phyloP scores from a whole-genome alignment of 64 coral and sea anemone genomes.

The Anthopleura sola region DNA sequence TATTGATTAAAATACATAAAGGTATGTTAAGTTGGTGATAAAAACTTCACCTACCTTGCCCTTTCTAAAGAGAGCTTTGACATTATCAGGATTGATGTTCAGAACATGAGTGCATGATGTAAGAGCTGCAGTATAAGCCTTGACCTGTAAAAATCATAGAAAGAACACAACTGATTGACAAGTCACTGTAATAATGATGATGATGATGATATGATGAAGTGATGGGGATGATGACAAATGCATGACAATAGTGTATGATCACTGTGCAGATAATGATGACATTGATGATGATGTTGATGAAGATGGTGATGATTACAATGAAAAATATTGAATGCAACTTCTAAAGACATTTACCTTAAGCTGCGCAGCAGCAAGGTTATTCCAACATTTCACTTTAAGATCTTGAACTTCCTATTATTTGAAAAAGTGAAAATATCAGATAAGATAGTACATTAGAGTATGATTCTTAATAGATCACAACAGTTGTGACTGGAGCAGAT shows the following conservation, averaged over 20 bases:
- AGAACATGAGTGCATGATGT: conserved; percentile 74
- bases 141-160: conserved; percentile 34
- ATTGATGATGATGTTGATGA: too few species aligned
- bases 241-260: too few species aligned
- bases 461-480: too few species aligned
- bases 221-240: too few species aligned
- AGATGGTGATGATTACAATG: too few species aligned
- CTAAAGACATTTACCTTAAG: conserved; percentile 49
- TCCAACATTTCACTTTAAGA: conserved; percentile 77
- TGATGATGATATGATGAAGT: neutral
- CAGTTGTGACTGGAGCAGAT: too few species aligned
- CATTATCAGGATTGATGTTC: conserved; percentile 80
- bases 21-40: too few species aligned
- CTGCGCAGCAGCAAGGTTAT: conserved; percentile 84
- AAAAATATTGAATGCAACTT: neutral
- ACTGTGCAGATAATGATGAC: too few species aligned
- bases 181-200: neutral
- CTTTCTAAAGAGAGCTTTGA: conserved; percentile 89
- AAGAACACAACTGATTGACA: neutral
- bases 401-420: conserved; percentile 53
- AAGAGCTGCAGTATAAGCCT: conserved; percentile 74
- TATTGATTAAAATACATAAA: too few species aligned
- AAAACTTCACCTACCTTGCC: conserved; percentile 66
- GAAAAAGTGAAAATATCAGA: neutral
- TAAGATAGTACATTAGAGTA: too few species aligned